phyloP scores from a whole-genome alignment of 2,113 vertebrate species.

The Montifringilla adamsi region DNA sequence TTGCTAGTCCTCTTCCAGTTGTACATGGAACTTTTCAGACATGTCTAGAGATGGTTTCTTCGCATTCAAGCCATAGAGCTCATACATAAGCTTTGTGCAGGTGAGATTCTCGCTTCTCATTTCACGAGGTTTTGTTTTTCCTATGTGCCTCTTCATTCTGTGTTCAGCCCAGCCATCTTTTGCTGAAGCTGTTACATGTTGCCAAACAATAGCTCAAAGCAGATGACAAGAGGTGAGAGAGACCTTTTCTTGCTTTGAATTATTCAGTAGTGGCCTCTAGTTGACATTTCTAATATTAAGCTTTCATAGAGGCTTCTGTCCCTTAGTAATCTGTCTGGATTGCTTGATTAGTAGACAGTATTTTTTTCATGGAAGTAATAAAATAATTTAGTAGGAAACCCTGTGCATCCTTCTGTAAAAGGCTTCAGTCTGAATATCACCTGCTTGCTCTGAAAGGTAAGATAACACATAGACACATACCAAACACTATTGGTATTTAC shows the following conservation, averaged over 20 bases:
- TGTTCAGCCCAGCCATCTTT: neutral
- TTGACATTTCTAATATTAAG: slow-evolving; percentile 8
- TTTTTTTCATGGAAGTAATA: neutral
- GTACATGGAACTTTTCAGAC: neutral
- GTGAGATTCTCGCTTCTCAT: neutral
- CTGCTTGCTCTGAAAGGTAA: neutral
- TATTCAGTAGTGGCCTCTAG: neutral
- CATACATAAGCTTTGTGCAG: neutral
- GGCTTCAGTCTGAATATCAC: neutral
- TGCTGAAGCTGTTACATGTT: neutral
- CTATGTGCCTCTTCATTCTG: neutral
- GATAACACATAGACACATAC: neutral
- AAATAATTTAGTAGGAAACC: neutral
- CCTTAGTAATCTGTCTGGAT: neutral
- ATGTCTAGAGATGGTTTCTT: neutral
- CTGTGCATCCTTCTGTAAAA: neutral
- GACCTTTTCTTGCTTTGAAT: slow-evolving; percentile 19
- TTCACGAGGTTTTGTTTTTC: neutral
- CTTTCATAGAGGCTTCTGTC: slow-evolving; percentile 11
- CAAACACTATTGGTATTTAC: neutral
- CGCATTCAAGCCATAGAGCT: neutral
- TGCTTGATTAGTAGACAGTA: neutral
- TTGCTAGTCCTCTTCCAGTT: neutral
- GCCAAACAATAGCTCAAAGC: neutral
- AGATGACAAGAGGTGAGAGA: neutral